phyloP scores from a whole-genome alignment of 2,888 invertebrate species.

The Ectobius pallidus region DNA sequence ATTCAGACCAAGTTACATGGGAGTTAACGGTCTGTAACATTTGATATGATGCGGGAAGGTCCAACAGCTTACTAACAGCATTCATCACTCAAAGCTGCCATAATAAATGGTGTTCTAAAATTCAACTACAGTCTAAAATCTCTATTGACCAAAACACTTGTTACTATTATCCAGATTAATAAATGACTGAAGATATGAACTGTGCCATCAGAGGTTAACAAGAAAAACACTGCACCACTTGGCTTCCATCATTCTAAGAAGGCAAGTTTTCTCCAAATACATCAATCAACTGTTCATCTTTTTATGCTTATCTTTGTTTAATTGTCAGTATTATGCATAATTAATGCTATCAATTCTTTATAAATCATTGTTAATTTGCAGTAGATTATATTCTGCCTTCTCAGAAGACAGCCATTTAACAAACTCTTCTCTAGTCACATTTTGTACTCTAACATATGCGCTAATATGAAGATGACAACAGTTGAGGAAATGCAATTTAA shows the following conservation, averaged over 20 bases:
- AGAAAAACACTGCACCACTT: constrained; percentile 4
- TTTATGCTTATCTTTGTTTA: no score
- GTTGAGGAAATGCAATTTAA: constrained; percentile 30
- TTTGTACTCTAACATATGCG: constrained; percentile 34
- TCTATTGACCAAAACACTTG: constrained; percentile 30
- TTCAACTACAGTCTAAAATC: constrained; percentile 29
- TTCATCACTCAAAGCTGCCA: constrained; percentile 31
- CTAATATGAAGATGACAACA: constrained; percentile 19
- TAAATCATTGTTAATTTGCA: no score
- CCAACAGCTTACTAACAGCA: constrained; percentile 33
- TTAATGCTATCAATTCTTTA: no score
- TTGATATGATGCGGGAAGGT: constrained; percentile 37
- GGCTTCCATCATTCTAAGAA: constrained; percentile 10
- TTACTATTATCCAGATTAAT: constrained; percentile 7
- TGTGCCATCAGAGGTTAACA: constrained; percentile 26
- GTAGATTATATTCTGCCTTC: constrained; percentile 1
- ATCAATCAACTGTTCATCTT: no score
- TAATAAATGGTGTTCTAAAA: constrained; percentile 31
- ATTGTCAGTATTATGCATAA: no score
- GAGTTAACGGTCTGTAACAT: constrained; percentile 16
- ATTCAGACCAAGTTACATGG: constrained; percentile 16
- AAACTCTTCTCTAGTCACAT: constrained; percentile 24
- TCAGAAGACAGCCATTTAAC: background rate
- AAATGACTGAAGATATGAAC: constrained; percentile 35
- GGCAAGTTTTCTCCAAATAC: no score